Conservation (phyloP, 2,888 invertebrate genomes). For the Odontocolon sp. region DNA sequence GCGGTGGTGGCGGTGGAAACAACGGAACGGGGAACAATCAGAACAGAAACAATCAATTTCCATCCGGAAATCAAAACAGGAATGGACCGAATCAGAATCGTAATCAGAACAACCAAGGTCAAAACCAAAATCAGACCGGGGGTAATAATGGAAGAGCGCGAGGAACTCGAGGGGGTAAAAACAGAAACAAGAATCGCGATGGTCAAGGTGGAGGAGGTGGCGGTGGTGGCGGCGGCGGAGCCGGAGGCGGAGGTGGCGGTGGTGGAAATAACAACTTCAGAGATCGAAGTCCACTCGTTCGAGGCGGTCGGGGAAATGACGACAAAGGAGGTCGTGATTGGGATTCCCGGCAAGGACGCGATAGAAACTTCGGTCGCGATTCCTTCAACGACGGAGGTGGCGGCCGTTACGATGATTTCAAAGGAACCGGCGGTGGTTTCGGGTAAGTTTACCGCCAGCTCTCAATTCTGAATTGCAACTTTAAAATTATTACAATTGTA, state of each 20-base stretch:
- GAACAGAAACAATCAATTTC: constrained; percentile 65
- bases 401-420: constrained; percentile 75
- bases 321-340: constrained; percentile 70
- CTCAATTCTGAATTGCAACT: too few relatives aligned
- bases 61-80: constrained; percentile 59
- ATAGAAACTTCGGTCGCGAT: constrained; percentile 69
- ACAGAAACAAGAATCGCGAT: constrained; percentile 73
- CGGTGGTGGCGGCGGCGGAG: too few relatives aligned
- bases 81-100: constrained; percentile 55
- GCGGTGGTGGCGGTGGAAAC: constrained; percentile 14
- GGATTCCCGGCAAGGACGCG: constrained; percentile 68
- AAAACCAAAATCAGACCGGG: constrained; percentile 56
- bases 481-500: neutral
- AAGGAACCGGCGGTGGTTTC: constrained; percentile 70
- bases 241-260: too few relatives aligned
- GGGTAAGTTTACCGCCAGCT: constrained; percentile 74
- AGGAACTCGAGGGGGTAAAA: constrained; percentile 73
- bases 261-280: constrained; percentile 71
- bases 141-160: constrained; percentile 59
- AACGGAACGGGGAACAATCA: constrained; percentile 50
- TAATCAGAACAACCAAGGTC: constrained; percentile 62
- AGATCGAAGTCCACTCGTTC: constrained; percentile 77
- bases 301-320: constrained; percentile 66
- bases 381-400: constrained; percentile 73
- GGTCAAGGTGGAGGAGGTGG: too few relatives aligned